These are phyloP conservation scores for Clarias batrachus DNA, from an alignment of 2,113 vertebrate species.

Conservation along the genomic window DNA sequence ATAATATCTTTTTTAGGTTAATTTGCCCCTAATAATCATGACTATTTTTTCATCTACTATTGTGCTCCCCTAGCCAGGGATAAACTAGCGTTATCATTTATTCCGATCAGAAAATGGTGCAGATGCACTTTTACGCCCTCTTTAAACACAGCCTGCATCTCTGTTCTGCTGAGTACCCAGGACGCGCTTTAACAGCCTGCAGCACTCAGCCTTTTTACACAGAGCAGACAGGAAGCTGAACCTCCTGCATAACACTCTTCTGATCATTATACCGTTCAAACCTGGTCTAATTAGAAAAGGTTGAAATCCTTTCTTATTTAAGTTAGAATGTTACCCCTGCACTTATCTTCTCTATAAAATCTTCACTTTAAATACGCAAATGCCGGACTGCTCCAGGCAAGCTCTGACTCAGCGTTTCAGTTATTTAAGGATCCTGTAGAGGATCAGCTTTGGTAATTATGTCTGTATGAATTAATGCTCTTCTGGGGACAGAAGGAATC, in stretches of 20 bases:
- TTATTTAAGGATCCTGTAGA: slow-evolving; percentile 21
- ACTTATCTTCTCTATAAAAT: slow-evolving; percentile 2
- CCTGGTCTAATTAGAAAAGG: not conserved
- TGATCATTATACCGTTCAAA: slow-evolving; percentile 11
- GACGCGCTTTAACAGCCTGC: slow-evolving; percentile 18
- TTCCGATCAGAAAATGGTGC: slow-evolving; percentile 30
- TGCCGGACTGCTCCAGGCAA: no score
- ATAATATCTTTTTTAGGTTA: not conserved
- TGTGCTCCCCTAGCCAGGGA: not conserved
- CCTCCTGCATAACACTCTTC: slow-evolving; percentile 11
- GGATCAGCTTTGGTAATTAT: slow-evolving; percentile 2
- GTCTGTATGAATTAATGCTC: not conserved
- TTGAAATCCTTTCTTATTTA: not conserved
- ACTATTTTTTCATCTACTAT: not conserved
- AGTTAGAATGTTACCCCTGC: not conserved
- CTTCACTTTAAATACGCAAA: not conserved
- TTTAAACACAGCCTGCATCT: slow-evolving; percentile 7
- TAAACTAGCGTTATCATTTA: slow-evolving; percentile 8
- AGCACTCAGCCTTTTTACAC: slow-evolving; percentile 1
- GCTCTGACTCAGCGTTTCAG: not conserved
- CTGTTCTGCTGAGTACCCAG: slow-evolving; percentile 21
- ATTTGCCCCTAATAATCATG: not conserved
- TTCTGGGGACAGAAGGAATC: not conserved
- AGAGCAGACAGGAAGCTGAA: slow-evolving; percentile 10
- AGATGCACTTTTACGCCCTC: slow-evolving; percentile 12